Percentiles rank a stretch among this genome's conserved stretches.
Conservation (phyloP, 2,888 invertebrate species). For the Lobophora halterata region DNA sequence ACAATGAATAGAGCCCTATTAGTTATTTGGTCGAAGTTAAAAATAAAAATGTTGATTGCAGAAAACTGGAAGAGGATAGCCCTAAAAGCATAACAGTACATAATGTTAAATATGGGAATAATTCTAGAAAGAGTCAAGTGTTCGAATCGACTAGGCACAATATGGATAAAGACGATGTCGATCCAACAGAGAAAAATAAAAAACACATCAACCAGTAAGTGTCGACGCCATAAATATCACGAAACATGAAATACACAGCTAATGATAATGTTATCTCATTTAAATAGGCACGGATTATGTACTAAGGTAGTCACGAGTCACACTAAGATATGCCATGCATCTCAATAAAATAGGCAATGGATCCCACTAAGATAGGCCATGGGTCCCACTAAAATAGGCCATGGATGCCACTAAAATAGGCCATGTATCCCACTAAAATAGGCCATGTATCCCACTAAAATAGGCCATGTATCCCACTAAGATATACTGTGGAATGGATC, state of each 20-base stretch:
- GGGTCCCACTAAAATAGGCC: too few relatives aligned
- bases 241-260: too few relatives aligned
- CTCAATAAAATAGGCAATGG: too few relatives aligned
- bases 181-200: slow-evolving; percentile 84
- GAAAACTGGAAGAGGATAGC: slow-evolving; percentile 75
- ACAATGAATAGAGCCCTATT: not conserved
- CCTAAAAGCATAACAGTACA: slow-evolving; percentile 72
- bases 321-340: slow-evolving; percentile 13
- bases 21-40: slow-evolving; percentile 16
- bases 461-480: too few relatives aligned
- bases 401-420: too few relatives aligned
- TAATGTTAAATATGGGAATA: slow-evolving; percentile 69
- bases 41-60: slow-evolving; percentile 57
- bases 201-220: slow-evolving; percentile 75
- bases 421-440: too few relatives aligned
- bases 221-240: slow-evolving; percentile 26
- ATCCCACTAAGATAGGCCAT: too few relatives aligned
- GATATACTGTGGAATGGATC: too few relatives aligned
- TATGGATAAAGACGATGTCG: slow-evolving; percentile 87
- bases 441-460: too few relatives aligned
- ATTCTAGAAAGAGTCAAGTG: slow-evolving; percentile 82
- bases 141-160: slow-evolving; percentile 87
- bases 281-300: too few relatives aligned
- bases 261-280: too few relatives aligned
- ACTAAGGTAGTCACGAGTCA: slow-evolving; percentile 16